Percentiles rank a stretch among this genome's conserved stretches.
phyloP scores from a whole-genome alignment of 2,113 vertebrate species.

The Larimichthys crocea region DNA sequence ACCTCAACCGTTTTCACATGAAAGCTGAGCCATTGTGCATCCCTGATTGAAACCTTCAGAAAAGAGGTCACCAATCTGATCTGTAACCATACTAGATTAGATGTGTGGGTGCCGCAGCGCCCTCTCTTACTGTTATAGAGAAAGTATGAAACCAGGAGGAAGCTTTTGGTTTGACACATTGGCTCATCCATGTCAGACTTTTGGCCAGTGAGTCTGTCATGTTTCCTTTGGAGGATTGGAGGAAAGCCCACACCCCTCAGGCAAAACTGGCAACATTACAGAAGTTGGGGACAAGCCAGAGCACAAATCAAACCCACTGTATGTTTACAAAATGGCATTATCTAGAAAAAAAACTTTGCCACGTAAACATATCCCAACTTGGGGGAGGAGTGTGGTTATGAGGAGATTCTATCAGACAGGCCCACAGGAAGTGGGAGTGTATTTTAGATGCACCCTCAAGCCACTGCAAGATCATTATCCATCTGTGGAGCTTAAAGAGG shows the following conservation, averaged over 20 bases:
- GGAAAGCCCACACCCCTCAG: constrained; percentile 60
- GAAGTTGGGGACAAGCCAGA: constrained; percentile 62
- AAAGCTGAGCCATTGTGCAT: not conserved
- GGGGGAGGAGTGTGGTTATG: constrained; percentile 20
- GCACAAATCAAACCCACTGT: constrained; percentile 61
- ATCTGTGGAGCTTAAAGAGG: constrained; percentile 15
- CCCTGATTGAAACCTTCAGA: not conserved
- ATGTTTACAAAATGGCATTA: constrained; percentile 69
- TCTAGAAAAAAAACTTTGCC: constrained; percentile 49
- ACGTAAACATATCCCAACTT: constrained; percentile 44
- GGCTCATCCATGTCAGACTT: constrained; percentile 40
- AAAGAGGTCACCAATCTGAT: constrained; percentile 1
- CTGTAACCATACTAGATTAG: not conserved
- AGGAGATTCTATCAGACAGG: constrained; percentile 64
- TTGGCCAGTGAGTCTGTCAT: constrained; percentile 33
- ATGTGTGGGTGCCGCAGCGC: not conserved
- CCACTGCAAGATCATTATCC: constrained; percentile 51
- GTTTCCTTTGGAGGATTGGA: constrained; percentile 63
- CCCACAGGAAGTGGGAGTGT: constrained; percentile 51
- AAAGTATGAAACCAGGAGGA: constrained; percentile 12
- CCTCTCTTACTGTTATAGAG: not conserved
- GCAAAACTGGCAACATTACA: constrained; percentile 57
- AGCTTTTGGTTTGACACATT: constrained; percentile 47
- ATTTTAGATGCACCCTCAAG: constrained; percentile 40
- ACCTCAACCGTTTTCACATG: not conserved